Evolutionary conservation across 2,888 invertebrate genomes (phyloP).

Genomic region (Candidula unifasciata): DNA sequence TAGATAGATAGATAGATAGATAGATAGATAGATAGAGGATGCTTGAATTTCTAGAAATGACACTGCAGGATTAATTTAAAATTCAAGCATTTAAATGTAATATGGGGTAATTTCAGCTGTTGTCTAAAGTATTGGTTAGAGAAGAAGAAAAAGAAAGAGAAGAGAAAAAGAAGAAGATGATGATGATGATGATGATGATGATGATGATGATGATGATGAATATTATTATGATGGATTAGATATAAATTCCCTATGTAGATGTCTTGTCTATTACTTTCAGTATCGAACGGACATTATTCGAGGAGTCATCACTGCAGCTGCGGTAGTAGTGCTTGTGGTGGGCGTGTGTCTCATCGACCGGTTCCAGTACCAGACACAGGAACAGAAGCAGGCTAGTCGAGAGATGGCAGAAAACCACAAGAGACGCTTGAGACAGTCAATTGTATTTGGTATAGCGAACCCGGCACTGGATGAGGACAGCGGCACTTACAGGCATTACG

Average conservation of each 20-base stretch:
- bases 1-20: too few relatives aligned
- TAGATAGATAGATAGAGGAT: too few relatives aligned
- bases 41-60: too few relatives aligned
- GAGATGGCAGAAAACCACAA: neutral
- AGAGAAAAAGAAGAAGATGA: neutral
- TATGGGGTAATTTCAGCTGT: too few relatives aligned
- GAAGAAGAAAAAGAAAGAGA: neutral
- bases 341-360: conserved; percentile 23
- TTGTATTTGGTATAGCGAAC: neutral
- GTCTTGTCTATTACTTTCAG: neutral
- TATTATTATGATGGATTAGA: neutral
- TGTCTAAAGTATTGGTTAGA: too few relatives aligned
- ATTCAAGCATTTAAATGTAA: too few relatives aligned
- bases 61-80: too few relatives aligned
- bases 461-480: neutral
- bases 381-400: conserved; percentile 15
- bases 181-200: neutral
- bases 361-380: conserved; percentile 16
- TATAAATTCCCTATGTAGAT: neutral
- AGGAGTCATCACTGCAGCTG: conserved; percentile 18
- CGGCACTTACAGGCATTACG: too few relatives aligned
- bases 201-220: neutral
- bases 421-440: neutral
- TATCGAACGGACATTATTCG: neutral
- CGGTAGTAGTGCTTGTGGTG: conserved; percentile 13